Base-by-base conservation (phyloP, 1,140 invertebrate species). In the Brachionus plicatilis region DNA sequence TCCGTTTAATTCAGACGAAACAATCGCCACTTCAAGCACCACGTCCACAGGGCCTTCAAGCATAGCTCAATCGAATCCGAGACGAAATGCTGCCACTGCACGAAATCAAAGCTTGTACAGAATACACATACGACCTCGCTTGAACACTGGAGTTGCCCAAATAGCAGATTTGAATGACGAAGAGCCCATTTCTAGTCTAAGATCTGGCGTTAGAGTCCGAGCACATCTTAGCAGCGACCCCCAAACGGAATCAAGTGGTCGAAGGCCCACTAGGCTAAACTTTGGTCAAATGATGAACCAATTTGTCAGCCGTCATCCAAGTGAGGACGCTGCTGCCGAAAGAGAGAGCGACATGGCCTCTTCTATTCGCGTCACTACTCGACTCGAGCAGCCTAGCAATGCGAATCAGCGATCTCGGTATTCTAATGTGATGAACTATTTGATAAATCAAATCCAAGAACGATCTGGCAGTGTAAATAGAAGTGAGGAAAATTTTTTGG, bases 101-200 rank as follows among this genome's bases (percentile, higher is more conserved):
- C 37, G 68, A 43, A 72, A 76, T 29, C 45, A 45, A 50, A 76
- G 27, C 47, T 50, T 50, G 24, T 76, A 50, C 47, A 47, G 72
- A 27, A 50, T 76, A 27, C 72, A 76, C 45, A 76, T 76, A 47
- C 43, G 72, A 76, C 72, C 17, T 50, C 43, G 43, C 47, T 76
- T 76, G 27, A 50, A 50, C 47, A 50, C 72, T 4, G 17, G 27
- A 29, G 45, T 50, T 47, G 6, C 45, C 9, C 43, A 53, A 29
- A 45, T 27, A 12, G 9, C 72, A 17, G 72, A 72, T 7, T 75
- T 41, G 5, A 76, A 50, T 50, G 24, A 27, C 24, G 24, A 47
- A 24, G 45, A 76, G 17, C 11, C 72, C 11, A 20, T 20, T 9
- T 47, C 72, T 14, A 43, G 45, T 53, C 27, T 76, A 7, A 47